Percentiles rank a stretch among this genome's conserved stretches.
phyloP scores from a whole-genome alignment of 2,888 invertebrate species.

The Leptogaster cylindrica region DNA sequence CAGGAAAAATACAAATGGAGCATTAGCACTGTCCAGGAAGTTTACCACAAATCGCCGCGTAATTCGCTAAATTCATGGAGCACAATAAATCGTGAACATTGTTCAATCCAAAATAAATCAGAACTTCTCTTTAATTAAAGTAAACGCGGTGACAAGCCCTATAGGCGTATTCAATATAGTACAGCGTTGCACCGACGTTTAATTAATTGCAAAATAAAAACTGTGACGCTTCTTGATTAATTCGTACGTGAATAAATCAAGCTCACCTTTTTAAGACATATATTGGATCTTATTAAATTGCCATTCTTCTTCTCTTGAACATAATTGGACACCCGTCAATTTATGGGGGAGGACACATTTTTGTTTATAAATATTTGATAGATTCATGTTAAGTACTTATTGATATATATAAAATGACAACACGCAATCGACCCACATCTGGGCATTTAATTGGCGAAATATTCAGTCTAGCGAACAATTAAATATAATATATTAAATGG shows the following conservation, averaged over 20 bases:
- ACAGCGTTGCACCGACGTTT: conserved; percentile 6
- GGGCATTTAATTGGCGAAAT: no score
- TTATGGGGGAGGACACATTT: no score
- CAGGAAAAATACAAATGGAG: neutral
- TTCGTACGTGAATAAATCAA: conserved; percentile 19
- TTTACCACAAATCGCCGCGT: conserved; percentile 50
- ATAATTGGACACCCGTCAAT: no score
- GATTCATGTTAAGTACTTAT: no score
- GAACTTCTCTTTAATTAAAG: conserved; percentile 41
- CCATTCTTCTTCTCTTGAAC: neutral
- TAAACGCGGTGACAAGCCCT: conserved; percentile 28
- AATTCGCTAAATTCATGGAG: conserved; percentile 50
- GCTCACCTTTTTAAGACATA: neutral
- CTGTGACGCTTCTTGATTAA: conserved; percentile 29
- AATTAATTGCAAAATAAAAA: conserved; percentile 30
- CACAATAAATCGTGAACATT: conserved; percentile 50
- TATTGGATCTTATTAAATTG: neutral
- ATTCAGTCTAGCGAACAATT: no score
- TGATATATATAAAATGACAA: no score
- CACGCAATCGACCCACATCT: no score
- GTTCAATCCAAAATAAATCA: conserved; percentile 38
- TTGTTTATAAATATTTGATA: no score
- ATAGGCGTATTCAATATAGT: conserved; percentile 22
- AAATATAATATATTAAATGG: no score
- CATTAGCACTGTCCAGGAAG: conserved; percentile 12